Percentiles rank a stretch among this genome's conserved stretches.
These are phyloP conservation scores for Momotus momota DNA, from an alignment of 2,797 vertebrate genomes.

Conservation along the genomic window DNA sequence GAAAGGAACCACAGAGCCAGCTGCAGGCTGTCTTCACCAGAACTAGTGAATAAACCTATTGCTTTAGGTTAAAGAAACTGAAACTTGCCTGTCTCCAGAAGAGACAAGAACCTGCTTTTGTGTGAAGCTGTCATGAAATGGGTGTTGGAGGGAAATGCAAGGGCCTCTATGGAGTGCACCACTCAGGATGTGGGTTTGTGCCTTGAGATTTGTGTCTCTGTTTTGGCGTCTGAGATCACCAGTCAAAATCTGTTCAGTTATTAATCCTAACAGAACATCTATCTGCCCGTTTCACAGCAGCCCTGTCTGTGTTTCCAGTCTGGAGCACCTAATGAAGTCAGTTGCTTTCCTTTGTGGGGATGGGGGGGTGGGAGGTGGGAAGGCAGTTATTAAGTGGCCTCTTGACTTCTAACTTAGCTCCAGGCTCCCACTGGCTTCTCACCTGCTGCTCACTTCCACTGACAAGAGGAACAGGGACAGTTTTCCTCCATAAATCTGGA, in stretches of 20 bases:
- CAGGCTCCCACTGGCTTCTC: background rate
- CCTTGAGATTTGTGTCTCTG: background rate
- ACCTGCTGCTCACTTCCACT: background rate
- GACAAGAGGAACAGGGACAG: background rate
- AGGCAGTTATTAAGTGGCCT: rapidly evolving
- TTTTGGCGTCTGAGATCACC: background rate
- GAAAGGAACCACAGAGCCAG: background rate
- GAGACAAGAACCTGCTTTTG: background rate
- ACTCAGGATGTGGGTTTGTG: background rate
- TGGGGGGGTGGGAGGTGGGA: too few species aligned
- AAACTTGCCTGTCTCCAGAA: background rate
- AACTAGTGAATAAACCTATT: background rate
- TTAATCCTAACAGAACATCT: background rate
- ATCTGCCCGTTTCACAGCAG: background rate
- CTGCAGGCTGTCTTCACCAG: background rate
- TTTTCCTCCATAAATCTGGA: background rate
- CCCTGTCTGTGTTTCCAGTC: background rate
- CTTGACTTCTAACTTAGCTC: background rate
- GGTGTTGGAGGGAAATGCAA: background rate
- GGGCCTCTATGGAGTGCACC: too few species aligned
- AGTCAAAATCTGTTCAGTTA: background rate
- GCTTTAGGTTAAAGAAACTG: background rate
- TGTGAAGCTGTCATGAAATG: background rate
- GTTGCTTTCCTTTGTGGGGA: background rate
- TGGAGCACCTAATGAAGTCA: background rate